phyloP scores from a whole-genome alignment of 2,797 vertebrate species.

The Astyanax mexicanus region DNA sequence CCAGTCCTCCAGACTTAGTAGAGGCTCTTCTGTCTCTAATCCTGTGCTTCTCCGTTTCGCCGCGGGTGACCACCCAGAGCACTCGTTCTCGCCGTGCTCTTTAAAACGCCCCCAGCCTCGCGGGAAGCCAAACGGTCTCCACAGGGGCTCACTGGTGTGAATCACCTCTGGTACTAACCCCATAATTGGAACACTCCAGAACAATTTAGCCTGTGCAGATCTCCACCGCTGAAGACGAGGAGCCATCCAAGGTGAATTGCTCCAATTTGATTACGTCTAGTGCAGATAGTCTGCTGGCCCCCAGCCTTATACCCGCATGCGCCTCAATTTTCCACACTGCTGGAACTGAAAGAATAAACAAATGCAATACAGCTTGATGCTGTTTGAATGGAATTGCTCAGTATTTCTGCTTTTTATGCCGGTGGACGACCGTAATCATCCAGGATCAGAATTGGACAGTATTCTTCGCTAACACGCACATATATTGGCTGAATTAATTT shows the following conservation, averaged over 20 bases:
- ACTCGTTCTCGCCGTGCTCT: constrained; percentile 12
- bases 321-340: not conserved
- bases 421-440: not conserved
- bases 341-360: not conserved
- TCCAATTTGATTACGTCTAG: constrained; percentile 5
- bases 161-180: constrained; percentile 33
- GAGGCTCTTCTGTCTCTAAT: constrained; percentile 1
- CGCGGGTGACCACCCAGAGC: constrained; percentile 1
- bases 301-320: not conserved
- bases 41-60: constrained; percentile 1
- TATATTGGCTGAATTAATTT: not conserved
- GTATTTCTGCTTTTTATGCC: not conserved
- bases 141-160: constrained; percentile 30
- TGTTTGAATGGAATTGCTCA: not conserved
- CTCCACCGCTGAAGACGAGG: constrained; percentile 18
- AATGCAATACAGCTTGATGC: not conserved
- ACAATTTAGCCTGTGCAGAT: constrained; percentile 31
- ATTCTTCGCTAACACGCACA: not conserved
- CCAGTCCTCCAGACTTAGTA: not conserved
- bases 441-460: not conserved
- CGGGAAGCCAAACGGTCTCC: constrained; percentile 30
- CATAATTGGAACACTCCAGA: constrained; percentile 46
- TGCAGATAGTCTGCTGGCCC: not conserved
- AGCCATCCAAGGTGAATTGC: constrained; percentile 34
- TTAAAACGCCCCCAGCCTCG: not conserved